Percentiles rank a stretch among this genome's conserved stretches.
phyloP scores from a whole-genome alignment of 2,113 vertebrate species.

The Cavia aperea region DNA sequence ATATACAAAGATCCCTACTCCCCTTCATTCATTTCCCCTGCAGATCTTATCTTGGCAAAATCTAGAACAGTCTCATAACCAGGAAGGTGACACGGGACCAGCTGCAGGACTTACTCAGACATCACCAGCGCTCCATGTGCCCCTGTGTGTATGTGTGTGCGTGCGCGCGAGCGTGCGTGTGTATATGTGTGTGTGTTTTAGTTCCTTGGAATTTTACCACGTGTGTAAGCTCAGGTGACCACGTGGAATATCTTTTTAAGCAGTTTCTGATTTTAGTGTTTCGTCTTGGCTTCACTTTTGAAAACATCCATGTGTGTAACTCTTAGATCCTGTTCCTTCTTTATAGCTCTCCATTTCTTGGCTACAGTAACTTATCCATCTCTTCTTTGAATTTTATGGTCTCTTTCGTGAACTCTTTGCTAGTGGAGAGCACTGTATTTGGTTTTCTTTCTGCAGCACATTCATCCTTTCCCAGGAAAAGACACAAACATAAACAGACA shows the following conservation, averaged over 20 bases:
- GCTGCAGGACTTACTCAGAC: rapidly evolving
- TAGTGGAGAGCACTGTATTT: not conserved
- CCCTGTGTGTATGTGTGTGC: rapidly evolving
- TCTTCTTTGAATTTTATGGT: not conserved
- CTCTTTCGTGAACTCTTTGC: not conserved
- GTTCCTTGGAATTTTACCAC: rapidly evolving
- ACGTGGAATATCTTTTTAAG: not conserved
- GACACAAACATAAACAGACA: slow-evolving; percentile 72
- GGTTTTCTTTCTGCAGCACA: slow-evolving; percentile 52
- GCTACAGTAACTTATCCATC: not conserved
- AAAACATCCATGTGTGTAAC: not conserved
- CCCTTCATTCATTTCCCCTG: not conserved
- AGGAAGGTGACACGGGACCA: rapidly evolving
- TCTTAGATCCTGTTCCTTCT: not conserved
- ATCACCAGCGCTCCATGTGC: rapidly evolving
- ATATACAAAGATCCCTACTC: no score
- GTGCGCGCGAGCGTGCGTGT: no score
- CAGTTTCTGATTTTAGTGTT: not conserved
- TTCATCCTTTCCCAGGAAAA: slow-evolving; percentile 70
- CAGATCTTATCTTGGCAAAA: not conserved
- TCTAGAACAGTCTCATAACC: rapidly evolving
- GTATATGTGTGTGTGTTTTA: rapidly evolving
- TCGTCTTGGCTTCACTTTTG: not conserved
- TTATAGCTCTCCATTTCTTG: not conserved
- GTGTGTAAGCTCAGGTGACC: not conserved